These are phyloP conservation scores for Cryptoblepharus egeriae DNA, from an alignment of 2,797 vertebrate genomes.

Conservation along the genomic window DNA sequence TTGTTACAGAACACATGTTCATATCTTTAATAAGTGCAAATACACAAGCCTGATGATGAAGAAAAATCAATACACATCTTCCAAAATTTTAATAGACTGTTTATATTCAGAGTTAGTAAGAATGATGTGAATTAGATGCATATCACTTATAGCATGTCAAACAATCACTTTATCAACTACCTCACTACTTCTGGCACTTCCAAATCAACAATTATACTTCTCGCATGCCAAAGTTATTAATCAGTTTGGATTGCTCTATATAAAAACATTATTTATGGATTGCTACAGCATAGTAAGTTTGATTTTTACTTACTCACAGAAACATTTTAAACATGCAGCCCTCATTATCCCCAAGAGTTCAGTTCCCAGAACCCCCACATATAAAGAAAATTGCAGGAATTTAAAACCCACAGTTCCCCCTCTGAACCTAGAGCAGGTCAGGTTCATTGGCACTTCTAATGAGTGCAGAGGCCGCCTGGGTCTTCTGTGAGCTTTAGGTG, in stretches of 20 bases:
- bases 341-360: too few relatives aligned
- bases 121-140: conserved; percentile 72
- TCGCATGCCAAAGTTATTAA: conserved; percentile 22
- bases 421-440: too few relatives aligned
- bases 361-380: too few relatives aligned
- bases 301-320: background rate
- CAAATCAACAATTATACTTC: conserved; percentile 50
- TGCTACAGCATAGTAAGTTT: background rate
- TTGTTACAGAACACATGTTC: conserved; percentile 64
- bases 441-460: too few relatives aligned
- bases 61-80: conserved; percentile 71
- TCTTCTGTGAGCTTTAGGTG: too few relatives aligned
- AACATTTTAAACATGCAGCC: too few relatives aligned
- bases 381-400: too few relatives aligned
- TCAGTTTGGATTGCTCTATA: conserved; percentile 11
- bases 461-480: too few relatives aligned
- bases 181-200: conserved; percentile 47
- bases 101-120: conserved; percentile 71
- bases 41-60: conserved; percentile 72
- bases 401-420: too few relatives aligned
- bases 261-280: background rate
- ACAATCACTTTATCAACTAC: conserved; percentile 64
- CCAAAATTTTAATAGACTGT: conserved; percentile 68
- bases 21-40: conserved; percentile 73
- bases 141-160: conserved; percentile 68